These are phyloP conservation scores for Sphaeridia pumilis DNA, from an alignment of 2,888 invertebrate genomes.

Conservation along the genomic window DNA sequence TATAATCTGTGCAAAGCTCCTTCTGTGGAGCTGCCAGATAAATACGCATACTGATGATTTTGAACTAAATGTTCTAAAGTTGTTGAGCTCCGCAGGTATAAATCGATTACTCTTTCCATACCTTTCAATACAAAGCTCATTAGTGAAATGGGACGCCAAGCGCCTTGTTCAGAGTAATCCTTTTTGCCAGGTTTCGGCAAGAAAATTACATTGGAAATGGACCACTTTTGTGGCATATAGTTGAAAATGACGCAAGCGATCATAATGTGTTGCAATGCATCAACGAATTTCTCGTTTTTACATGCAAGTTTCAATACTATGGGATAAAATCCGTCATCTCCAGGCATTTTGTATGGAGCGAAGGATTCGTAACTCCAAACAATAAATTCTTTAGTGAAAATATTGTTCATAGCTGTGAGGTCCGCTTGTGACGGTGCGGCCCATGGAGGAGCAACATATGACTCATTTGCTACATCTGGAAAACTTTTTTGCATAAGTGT, in stretches of 20 bases:
- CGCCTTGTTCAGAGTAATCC: neutral
- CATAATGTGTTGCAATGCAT: neutral
- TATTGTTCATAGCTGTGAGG: too few relatives aligned
- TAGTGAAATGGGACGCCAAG: neutral
- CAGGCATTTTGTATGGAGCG: neutral
- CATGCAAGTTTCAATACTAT: neutral
- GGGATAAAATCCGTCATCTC: neutral
- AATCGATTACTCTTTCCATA: neutral
- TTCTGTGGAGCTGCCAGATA: constrained; percentile 12
- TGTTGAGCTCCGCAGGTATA: too few relatives aligned
- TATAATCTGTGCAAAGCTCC: neutral
- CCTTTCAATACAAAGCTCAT: neutral
- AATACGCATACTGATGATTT: constrained; percentile 15
- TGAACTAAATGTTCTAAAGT: too few relatives aligned
- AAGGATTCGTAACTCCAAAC: neutral
- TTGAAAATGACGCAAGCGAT: neutral
- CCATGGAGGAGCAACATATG: too few relatives aligned
- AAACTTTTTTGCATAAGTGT: neutral
- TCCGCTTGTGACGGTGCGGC: too few relatives aligned
- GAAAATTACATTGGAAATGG: neutral
- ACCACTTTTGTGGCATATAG: neutral
- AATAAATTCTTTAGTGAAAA: neutral
- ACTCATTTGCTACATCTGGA: neutral
- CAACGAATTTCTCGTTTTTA: neutral
- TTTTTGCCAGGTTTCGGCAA: neutral